Evolutionary conservation across 2,113 vertebrate species (phyloP).

Genomic region (Anhinga anhinga): DNA sequence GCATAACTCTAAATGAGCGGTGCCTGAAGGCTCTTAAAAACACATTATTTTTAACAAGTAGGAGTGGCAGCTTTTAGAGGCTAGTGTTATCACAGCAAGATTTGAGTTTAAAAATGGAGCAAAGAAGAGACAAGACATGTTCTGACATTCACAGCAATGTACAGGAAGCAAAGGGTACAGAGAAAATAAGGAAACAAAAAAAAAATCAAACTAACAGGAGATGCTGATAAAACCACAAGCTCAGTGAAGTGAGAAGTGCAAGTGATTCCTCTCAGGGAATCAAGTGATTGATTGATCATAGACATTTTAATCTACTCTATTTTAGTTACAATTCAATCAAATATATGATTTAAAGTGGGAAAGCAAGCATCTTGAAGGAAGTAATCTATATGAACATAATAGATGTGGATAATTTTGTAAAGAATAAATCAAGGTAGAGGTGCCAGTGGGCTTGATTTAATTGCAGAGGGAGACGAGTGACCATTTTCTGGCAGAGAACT

Average conservation of each 20-base stretch:
- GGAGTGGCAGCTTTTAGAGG: background rate
- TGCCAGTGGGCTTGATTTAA: background rate
- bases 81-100: background rate
- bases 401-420: constrained; percentile 34
- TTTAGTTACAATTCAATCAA: constrained; percentile 40
- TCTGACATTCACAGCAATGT: background rate
- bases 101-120: background rate
- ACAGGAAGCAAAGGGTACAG: background rate
- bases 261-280: background rate
- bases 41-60: background rate
- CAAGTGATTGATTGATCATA: background rate
- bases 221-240: background rate
- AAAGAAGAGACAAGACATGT: background rate
- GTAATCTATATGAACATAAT: constrained; percentile 19
- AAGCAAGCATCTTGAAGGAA: constrained; percentile 38
- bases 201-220: background rate
- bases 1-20: background rate
- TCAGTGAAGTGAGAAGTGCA: background rate
- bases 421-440: background rate
- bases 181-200: background rate
- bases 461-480: background rate
- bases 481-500: background rate
- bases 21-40: background rate
- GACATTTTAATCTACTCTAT: constrained; percentile 9
- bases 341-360: constrained; percentile 31